Evolutionary conservation across 2,797 vertebrate species (phyloP).

Genomic region (Lagocephalus sceleratus): DNA sequence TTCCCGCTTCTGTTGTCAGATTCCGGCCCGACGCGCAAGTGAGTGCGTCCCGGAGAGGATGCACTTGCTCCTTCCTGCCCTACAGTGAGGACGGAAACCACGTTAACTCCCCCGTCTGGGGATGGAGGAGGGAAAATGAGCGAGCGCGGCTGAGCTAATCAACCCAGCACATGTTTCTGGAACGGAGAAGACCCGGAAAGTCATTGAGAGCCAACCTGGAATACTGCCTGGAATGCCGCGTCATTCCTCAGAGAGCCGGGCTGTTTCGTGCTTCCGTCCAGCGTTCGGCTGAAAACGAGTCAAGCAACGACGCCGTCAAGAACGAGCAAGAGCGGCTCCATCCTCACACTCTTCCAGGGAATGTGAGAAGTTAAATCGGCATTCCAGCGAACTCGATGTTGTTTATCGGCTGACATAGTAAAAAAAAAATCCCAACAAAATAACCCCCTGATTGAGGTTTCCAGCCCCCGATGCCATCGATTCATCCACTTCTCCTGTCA

Average conservation of each 20-base stretch:
- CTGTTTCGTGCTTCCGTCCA: no score
- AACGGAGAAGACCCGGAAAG: no score
- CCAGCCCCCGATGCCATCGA: conserved; percentile 40
- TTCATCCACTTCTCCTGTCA: conserved; percentile 39
- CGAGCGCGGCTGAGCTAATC: conserved; percentile 24
- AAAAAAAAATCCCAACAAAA: neutral
- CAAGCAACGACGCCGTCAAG: no score
- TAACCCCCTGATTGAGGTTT: conserved; percentile 33
- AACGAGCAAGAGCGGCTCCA: no score
- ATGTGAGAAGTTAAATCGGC: conserved; percentile 41
- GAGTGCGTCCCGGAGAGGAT: no score
- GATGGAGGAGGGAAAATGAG: conserved; percentile 34
- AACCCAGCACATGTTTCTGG: conserved; percentile 17
- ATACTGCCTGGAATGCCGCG: no score
- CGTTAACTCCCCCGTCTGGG: conserved; percentile 27
- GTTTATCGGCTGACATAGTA: conserved; percentile 44
- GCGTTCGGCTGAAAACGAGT: no score
- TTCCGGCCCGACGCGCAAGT: conserved; percentile 18
- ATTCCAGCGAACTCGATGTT: conserved; percentile 10
- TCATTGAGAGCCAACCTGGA: no score
- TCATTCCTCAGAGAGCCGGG: no score
- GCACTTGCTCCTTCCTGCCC: conserved; percentile 28
- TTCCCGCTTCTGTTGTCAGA: conserved; percentile 38
- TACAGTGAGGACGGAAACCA: conserved; percentile 23
- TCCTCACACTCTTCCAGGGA: neutral